These are phyloP conservation scores for Acipenser transmontanus DNA, from an alignment of 2,797 vertebrate species.

Conservation along the genomic window DNA sequence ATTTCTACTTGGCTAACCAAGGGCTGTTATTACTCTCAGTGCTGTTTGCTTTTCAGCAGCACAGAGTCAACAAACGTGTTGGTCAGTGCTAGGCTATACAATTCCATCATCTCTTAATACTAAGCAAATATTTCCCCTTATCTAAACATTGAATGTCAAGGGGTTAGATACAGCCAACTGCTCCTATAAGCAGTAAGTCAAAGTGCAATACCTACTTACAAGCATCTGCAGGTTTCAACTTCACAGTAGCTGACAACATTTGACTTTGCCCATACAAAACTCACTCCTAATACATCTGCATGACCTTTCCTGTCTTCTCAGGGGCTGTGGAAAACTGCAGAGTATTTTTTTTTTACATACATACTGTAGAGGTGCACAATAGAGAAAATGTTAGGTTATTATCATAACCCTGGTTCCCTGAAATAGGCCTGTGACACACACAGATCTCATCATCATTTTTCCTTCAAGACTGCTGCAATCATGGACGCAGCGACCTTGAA, in stretches of 20 bases:
- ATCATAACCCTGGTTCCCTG: no score
- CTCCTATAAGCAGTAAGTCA: conserved; percentile 19
- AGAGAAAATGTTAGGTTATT: conserved; percentile 24
- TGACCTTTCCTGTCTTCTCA: conserved; percentile 30
- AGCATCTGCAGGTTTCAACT: conserved; percentile 27
- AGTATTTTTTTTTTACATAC: conserved; percentile 26
- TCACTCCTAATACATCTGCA: conserved; percentile 24
- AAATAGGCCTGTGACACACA: no score
- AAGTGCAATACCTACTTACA: conserved; percentile 20
- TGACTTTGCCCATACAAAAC: conserved; percentile 30
- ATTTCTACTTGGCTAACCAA: no score
- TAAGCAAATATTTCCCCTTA: conserved; percentile 13
- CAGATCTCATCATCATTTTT: neutral
- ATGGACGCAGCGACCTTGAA: no score
- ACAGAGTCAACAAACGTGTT: neutral
- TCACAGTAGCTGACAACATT: conserved; percentile 25
- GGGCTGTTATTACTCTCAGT: no score
- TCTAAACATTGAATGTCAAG: conserved; percentile 20
- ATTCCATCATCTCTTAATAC: conserved; percentile 12
- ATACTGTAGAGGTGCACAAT: conserved; percentile 22
- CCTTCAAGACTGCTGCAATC: no score
- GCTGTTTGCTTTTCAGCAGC: neutral
- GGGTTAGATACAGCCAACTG: conserved; percentile 9
- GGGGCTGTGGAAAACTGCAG: conserved; percentile 22
- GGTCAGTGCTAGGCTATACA: neutral